phyloP scores from a whole-genome alignment of 2,888 invertebrate genomes.

The Cheilosia vernalis region DNA sequence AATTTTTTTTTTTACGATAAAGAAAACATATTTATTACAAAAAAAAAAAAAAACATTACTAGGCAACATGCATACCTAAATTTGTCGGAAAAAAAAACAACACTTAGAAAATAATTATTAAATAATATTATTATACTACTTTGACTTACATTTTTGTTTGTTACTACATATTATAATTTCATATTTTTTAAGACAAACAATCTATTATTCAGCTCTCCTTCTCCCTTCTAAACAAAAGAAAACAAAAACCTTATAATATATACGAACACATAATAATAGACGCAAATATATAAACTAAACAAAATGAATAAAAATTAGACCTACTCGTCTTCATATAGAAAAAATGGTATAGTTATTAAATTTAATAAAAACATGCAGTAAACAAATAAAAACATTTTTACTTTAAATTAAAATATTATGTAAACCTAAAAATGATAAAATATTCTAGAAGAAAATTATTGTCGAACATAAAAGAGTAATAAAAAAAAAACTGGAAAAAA shows the following conservation, averaged over 20 bases:
- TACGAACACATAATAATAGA: slow-evolving; percentile 57
- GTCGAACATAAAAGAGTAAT: slow-evolving; percentile 64
- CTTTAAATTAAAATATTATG: slow-evolving; percentile 68
- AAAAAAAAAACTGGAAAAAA: slow-evolving; percentile 68
- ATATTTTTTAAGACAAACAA: slow-evolving; percentile 53
- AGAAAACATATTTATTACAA: slow-evolving; percentile 45
- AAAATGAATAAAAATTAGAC: slow-evolving; percentile 34
- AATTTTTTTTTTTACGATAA: slow-evolving; percentile 41
- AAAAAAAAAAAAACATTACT: slow-evolving; percentile 23
- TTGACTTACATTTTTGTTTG: slow-evolving; percentile 67
- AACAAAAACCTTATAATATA: slow-evolving; percentile 32
- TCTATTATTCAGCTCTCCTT: slow-evolving; percentile 60
- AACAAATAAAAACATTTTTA: slow-evolving; percentile 67
- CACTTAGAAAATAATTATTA: slow-evolving; percentile 64
- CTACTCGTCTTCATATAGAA: slow-evolving; percentile 66
- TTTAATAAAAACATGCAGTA: slow-evolving; percentile 45
- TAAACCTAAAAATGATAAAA: slow-evolving; percentile 66
- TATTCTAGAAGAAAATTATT: slow-evolving; percentile 74
- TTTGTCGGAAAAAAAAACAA: slow-evolving; percentile 48
- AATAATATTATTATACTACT: slow-evolving; percentile 60
- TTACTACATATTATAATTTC: slow-evolving; percentile 24
- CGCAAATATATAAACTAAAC: slow-evolving; percentile 57
- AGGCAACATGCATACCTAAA: slow-evolving; percentile 41
- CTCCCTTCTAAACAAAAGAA: slow-evolving; percentile 37
- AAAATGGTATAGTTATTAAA: slow-evolving; percentile 68